These are phyloP conservation scores for human DNA, from an alignment of 2,113 vertebrate species.

Conservation along the genomic window GRCh38 chrX:19473001-19473500, in stretches of 20 bases:
- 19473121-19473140: constrained; percentile 1
- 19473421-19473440: not conserved
- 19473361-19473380: constrained; percentile 6
- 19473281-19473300: constrained; percentile 34
- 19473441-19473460: constrained; percentile 33
- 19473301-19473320: constrained; percentile 40
- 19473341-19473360: constrained; percentile 45
- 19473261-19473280: constrained; percentile 52
- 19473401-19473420: constrained; percentile 55
- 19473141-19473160: constrained; percentile 1
- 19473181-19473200: constrained; percentile 45
- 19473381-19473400: constrained; percentile 42
- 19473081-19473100: constrained; percentile 15
- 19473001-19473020: not conserved
- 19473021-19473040: not conserved
- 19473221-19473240: constrained; percentile 49
- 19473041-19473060: not conserved
- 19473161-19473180: constrained; percentile 32
- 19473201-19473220: constrained; percentile 46
- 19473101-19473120: constrained; percentile 24
- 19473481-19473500: constrained; percentile 49
- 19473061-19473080: constrained; percentile 30
- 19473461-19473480: constrained; percentile 48
- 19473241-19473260: constrained; percentile 30
- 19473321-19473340: not conserved